Evolutionary conservation across 2,113 vertebrate species (phyloP), one percentile per base, ranked within the genome.

Genomic region (Merops nubicus): DNA sequence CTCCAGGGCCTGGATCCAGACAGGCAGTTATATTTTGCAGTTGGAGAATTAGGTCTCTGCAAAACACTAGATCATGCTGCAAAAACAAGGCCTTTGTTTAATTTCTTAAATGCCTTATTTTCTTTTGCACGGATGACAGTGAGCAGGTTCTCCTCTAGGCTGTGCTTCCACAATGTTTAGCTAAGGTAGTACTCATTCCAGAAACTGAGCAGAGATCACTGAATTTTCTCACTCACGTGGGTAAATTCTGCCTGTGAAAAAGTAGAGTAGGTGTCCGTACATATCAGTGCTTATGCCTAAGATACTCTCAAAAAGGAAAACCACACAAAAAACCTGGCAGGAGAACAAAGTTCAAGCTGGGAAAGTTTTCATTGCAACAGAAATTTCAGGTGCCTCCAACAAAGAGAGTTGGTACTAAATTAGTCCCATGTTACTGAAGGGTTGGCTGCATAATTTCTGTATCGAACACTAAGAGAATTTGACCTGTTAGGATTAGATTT

Each of bases 261-360:
- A 88, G 59, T 34, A 67, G 29, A 83, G 29, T 50, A 69, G 29
- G 5, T 79, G 15, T 63, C 64, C 85, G 56, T 62, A 77, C 59
- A 28, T n/a, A 88, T 9, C 29, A 53, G 70, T 94, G 93, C 38
- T 94, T 86, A 68, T 40, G 42, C 67, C 43, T 81, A 83, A 63
- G 54, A 38, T 33, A 74, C 42, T 42, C 50, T 93, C 38, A 63
- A 80, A 95, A 90, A 67, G n/a, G 23, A 93, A 94, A 95, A 51
- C 9, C 47, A 96, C 94, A 73, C 82, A 91, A 93, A 57, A 96
- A 93, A 53, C 12, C 73, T 97, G 96, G 82, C 90, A 93, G 33
- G 29, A 92, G 85, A 91, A 90, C 47, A 77, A 93, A 90, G 78
- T 57, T 73, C 59, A 88, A 18, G 42, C 54, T 1, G 7, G 51